phyloP scores from a whole-genome alignment of 2,113 vertebrate species.

The Syngnathoides biaculeatus region DNA sequence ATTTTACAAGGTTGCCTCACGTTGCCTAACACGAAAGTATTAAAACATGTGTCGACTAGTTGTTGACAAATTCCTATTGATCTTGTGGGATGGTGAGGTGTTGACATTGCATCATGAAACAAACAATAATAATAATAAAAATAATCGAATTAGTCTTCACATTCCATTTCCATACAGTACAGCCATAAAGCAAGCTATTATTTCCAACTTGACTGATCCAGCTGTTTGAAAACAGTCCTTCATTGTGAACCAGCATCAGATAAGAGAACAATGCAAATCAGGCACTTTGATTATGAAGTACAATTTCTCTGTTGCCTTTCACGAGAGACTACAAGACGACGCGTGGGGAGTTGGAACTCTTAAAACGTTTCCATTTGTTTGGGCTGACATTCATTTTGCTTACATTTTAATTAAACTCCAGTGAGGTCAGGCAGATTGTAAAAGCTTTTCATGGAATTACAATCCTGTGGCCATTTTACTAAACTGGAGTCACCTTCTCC shows the following conservation, averaged over 20 bases:
- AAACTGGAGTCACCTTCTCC: slow-evolving; percentile 40
- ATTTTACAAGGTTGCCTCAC: background rate
- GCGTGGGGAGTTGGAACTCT: slow-evolving; percentile 8
- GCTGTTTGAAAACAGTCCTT: slow-evolving; percentile 23
- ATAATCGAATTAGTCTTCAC: slow-evolving; percentile 21
- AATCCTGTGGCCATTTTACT: slow-evolving; percentile 35
- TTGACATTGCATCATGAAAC: background rate
- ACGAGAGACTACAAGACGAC: slow-evolving; percentile 7
- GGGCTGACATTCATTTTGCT: slow-evolving; percentile 20
- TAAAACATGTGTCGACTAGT: background rate
- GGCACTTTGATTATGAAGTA: slow-evolving; percentile 36
- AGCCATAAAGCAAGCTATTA: slow-evolving; percentile 28
- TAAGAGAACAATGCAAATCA: slow-evolving; percentile 44
- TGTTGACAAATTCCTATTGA: background rate
- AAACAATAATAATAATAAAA: slow-evolving; percentile 20
- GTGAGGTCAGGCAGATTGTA: slow-evolving; percentile 41
- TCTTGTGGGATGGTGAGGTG: background rate
- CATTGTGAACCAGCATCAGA: slow-evolving; percentile 49
- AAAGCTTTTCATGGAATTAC: slow-evolving; percentile 53
- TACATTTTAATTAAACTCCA: slow-evolving; percentile 54
- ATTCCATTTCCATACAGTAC: slow-evolving; percentile 27
- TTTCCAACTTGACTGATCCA: slow-evolving; percentile 18
- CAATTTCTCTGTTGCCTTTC: slow-evolving; percentile 23
- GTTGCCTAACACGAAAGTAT: background rate
- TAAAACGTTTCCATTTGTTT: slow-evolving; percentile 48